These are phyloP conservation scores for Heterotilapia buettikoferi DNA, from an alignment of 2,113 vertebrate species.

Conservation along the genomic window DNA sequence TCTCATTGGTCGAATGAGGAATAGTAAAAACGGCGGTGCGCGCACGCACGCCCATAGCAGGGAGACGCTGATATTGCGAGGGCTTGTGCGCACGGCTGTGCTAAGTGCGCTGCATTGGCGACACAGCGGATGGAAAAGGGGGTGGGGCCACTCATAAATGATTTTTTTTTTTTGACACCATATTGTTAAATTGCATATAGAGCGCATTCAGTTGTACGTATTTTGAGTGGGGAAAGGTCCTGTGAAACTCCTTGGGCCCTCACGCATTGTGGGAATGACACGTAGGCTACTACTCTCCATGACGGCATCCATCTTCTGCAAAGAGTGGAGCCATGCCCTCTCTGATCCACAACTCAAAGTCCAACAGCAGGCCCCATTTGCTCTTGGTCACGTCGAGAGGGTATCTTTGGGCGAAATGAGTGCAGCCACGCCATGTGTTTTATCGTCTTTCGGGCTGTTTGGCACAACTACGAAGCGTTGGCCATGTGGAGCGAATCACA, in stretches of 20 bases:
- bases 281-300: conserved; percentile 45
- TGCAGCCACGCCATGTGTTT: not conserved
- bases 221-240: not conserved
- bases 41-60: conserved; percentile 45
- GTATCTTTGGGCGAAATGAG: not conserved
- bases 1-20: conserved; percentile 67
- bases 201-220: not conserved
- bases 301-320: conserved; percentile 64
- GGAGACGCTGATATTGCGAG: conserved; percentile 49
- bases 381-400: not conserved
- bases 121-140: conserved; percentile 41
- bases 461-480: not conserved
- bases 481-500: conserved; percentile 6
- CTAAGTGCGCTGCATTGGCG: conserved; percentile 44
- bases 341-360: conserved; percentile 42
- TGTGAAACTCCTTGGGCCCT: not conserved
- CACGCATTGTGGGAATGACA: conserved; percentile 54
- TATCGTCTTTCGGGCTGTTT: not conserved
- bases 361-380: conserved; percentile 35
- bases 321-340: conserved; percentile 32
- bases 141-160: conserved; percentile 65
- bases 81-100: conserved; percentile 42
- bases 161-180: conserved; percentile 6
- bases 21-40: conserved; percentile 66
- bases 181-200: conserved; percentile 26